Conservation (phyloP, 2,797 vertebrate genomes). For the Tauraco hartlaubi region DNA sequence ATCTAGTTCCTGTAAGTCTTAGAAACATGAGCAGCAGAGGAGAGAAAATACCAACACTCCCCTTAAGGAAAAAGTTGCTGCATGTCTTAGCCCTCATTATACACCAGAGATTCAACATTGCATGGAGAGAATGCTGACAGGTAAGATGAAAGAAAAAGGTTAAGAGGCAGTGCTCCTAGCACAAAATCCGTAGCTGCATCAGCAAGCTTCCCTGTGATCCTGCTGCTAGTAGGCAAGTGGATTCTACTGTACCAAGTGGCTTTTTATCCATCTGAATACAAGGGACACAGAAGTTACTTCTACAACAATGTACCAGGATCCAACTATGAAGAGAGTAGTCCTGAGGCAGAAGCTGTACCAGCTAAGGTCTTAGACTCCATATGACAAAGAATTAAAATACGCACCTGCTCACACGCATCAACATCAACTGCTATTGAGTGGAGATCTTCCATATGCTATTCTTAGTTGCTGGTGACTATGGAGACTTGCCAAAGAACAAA, state of each 20-base stretch:
- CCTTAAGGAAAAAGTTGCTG: neutral
- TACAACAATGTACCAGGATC: neutral
- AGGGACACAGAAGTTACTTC: neutral
- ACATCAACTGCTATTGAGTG: neutral
- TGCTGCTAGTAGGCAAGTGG: neutral
- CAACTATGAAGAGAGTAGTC: neutral
- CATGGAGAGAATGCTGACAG: neutral
- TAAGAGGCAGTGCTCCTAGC: neutral
- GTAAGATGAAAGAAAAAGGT: neutral
- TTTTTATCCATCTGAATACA: neutral
- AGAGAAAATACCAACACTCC: neutral
- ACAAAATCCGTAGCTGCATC: neutral
- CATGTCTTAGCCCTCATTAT: neutral
- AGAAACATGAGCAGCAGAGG: neutral
- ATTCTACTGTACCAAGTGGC: neutral
- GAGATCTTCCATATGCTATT: constrained; percentile 34
- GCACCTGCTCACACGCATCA: neutral
- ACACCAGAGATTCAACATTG: neutral
- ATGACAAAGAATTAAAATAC: neutral
- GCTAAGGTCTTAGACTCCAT: neutral
- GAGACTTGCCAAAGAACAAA: constrained; percentile 26
- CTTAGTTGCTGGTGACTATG: neutral
- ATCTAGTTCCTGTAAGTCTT: neutral
- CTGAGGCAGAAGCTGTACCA: neutral
- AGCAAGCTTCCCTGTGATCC: neutral